Percentiles rank a stretch among this genome's conserved stretches.
Evolutionary conservation across 2,888 invertebrate species (phyloP).

Genomic region (Oxycera nigricornis): DNA sequence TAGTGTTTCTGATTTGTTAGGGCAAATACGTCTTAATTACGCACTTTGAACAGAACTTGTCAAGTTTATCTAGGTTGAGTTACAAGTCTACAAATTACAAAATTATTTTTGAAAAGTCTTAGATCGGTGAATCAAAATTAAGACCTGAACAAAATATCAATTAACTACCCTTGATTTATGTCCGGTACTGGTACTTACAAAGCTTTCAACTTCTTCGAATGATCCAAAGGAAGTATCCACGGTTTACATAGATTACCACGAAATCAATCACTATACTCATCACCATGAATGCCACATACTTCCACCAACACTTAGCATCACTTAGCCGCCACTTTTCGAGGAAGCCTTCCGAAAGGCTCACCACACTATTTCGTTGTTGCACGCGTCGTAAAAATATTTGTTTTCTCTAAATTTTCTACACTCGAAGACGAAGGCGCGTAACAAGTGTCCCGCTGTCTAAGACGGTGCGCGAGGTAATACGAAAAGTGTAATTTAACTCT

Average conservation of each 20-base stretch:
- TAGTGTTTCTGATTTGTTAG: no score
- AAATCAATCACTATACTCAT: background rate
- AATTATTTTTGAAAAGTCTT: no score
- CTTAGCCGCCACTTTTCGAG: background rate
- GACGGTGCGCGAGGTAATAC: background rate
- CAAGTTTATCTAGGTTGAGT: no score
- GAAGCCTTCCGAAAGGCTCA: background rate
- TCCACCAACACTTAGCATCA: background rate
- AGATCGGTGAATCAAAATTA: no score
- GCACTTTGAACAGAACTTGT: no score
- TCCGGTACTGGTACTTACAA: no score
- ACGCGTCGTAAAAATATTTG: background rate
- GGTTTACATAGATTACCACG: background rate
- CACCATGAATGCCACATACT: background rate
- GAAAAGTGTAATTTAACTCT: background rate
- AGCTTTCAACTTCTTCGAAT: no score
- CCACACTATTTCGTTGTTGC: background rate
- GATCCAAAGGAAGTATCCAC: background rate
- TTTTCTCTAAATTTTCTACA: background rate
- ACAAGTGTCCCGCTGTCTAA: background rate
- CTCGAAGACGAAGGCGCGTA: background rate
- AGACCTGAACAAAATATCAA: no score
- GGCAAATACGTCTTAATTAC: no score
- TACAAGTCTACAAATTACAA: no score
- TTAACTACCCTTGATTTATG: no score